A percentile compares a stretch with the other conserved stretches of the same genome.
phyloP scores from a whole-genome alignment of 92 coral and sea anemone species.

The Heteractis magnifica region DNA sequence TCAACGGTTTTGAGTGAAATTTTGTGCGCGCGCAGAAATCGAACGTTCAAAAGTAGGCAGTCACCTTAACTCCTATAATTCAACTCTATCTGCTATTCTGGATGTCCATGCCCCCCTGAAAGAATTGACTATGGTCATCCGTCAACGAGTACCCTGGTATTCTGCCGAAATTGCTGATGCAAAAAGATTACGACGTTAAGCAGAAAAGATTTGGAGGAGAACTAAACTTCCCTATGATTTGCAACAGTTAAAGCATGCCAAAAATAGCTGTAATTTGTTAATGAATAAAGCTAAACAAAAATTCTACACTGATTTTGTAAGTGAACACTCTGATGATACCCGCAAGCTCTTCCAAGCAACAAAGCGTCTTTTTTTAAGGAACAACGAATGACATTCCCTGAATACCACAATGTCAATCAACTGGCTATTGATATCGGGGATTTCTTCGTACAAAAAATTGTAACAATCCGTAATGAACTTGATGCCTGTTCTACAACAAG shows the following conservation, averaged over 20 bases:
- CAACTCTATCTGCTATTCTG: slow-evolving; percentile 15
- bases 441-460: neutral
- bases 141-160: neutral
- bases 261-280: neutral
- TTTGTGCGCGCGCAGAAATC: too few relatives aligned
- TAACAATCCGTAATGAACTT: neutral
- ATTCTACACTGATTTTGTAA: neutral
- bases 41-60: too few relatives aligned
- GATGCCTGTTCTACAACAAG: neutral
- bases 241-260: neutral
- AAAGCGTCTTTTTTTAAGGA: neutral
- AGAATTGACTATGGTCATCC: slow-evolving; percentile 3
- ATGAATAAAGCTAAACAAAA: neutral
- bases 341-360: neutral
- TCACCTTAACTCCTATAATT: too few relatives aligned
- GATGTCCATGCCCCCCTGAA: slow-evolving; percentile 3
- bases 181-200: neutral
- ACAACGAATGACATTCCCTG: neutral
- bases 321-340: neutral
- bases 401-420: neutral
- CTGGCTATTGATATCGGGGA: neutral
- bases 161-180: neutral
- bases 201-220: neutral
- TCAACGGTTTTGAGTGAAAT: too few relatives aligned
- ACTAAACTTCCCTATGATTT: neutral